Base-by-base conservation (phyloP, 2,797 vertebrate species). In the Ciconia nigra region DNA sequence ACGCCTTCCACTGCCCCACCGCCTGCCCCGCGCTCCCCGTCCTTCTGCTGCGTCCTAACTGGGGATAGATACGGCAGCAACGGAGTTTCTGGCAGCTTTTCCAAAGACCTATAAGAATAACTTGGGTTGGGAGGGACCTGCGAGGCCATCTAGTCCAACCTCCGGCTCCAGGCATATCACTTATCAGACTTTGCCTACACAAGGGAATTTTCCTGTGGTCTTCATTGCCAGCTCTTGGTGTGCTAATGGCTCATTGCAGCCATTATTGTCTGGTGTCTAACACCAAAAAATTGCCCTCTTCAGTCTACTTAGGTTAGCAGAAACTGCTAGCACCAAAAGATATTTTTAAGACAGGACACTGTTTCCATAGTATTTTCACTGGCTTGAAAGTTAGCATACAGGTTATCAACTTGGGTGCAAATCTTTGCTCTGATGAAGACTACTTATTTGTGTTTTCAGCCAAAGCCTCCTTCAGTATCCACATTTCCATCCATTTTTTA, bases 51-150 rank as follows among this genome's bases (percentile, higher is more conserved):
- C 46, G n/a, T 44, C 29, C 29, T 2, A 25, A 31, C n/a, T 3
- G 7, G n/a, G 7, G 39, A 46, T 2, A 28, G 37, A 41, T 8
- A 12, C 2, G 2, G 51, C 37, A 73, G 54, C 3, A 0, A 52
- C 3, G 2, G 17, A 21, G n/a, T 7, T 28, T 13, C 52, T 22
- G 52, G 29, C 46, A 42, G 54, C 71, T 15, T 47, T 41, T 26
- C 37, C 20, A 15, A 12, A 65, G 65, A 51, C 16, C 28, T 24
- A 13, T 10, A 26, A 47, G 51, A 58, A 58, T 25, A 58, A 17
- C 11, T 6, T 15, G 46, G 14, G 29, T 13, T 39, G 44, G 59
- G 37, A 46, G n/a, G 24, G 20, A 52, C n/a, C 37, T 22, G 51
- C 51, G 51, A 49, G 37, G 39, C 39, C 58, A 26, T 9, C 49